phyloP scores from a whole-genome alignment of 2,113 vertebrate species.

The Solenodon paradoxus region DNA sequence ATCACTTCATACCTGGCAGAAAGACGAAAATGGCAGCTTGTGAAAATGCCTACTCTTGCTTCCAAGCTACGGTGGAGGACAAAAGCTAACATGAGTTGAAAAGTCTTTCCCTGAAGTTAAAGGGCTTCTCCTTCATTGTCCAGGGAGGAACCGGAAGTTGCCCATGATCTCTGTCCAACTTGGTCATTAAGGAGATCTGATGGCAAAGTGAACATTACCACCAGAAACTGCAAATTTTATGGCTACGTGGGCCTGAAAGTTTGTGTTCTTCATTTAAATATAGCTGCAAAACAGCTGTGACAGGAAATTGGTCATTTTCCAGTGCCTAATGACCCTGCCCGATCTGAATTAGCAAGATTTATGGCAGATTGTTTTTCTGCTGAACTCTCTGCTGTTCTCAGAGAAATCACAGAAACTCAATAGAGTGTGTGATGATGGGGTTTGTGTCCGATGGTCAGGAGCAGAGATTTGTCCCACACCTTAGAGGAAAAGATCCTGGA shows the following conservation, averaged over 20 bases:
- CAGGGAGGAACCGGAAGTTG: conserved; percentile 1
- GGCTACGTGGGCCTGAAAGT: background rate
- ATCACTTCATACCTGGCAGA: conserved; percentile 32
- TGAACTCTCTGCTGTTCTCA: conserved; percentile 27
- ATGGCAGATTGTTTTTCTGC: conserved; percentile 41
- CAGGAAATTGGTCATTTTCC: conserved; percentile 53
- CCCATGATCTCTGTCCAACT: conserved; percentile 34
- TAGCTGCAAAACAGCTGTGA: conserved; percentile 24
- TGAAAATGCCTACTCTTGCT: background rate
- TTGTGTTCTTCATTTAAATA: conserved; percentile 17
- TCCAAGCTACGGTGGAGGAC: background rate
- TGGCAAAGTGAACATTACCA: background rate
- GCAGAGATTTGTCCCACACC: too few species aligned
- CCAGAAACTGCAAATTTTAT: conserved; percentile 54
- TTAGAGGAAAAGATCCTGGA: background rate
- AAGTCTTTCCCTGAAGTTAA: conserved; percentile 15
- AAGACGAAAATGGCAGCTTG: conserved; percentile 31
- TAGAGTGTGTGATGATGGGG: fast-evolving
- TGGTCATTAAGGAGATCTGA: conserved; percentile 21
- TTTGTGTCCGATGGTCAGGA: fast-evolving
- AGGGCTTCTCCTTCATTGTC: background rate
- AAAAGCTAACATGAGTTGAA: background rate
- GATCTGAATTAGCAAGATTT: conserved; percentile 32
- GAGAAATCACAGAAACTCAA: background rate
- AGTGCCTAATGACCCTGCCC: conserved; percentile 39